These are phyloP conservation scores for Siniperca obscura DNA, from an alignment of 2,797 vertebrate species.

Conservation along the genomic window DNA sequence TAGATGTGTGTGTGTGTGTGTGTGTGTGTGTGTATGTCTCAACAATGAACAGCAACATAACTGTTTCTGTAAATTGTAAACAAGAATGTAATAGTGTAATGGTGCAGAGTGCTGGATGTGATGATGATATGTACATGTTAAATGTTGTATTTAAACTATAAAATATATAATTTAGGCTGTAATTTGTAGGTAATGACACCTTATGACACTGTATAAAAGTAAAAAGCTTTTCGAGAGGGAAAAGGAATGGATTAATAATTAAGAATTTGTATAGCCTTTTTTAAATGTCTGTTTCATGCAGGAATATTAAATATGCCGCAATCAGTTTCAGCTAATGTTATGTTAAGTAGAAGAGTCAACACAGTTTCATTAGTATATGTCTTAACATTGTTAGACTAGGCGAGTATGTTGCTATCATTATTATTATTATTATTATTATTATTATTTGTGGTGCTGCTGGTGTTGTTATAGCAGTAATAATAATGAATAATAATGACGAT, in stretches of 20 bases:
- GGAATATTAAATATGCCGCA: background rate
- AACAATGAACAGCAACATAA: background rate
- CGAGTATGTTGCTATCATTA: background rate
- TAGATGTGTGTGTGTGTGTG: too few relatives aligned
- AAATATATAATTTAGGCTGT: background rate
- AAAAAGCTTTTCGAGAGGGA: background rate
- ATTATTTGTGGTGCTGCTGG: background rate
- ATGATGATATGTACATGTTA: background rate
- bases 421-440: background rate
- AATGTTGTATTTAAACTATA: background rate
- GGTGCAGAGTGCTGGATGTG: background rate
- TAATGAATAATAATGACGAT: too few relatives aligned
- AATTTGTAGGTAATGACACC: background rate
- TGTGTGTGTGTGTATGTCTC: accelerated
- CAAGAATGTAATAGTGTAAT: background rate
- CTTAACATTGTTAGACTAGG: background rate
- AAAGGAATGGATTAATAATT: too few relatives aligned
- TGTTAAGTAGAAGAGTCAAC: background rate
- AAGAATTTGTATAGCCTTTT: too few relatives aligned
- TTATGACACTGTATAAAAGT: background rate
- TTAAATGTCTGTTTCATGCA: background rate
- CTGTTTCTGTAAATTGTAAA: background rate
- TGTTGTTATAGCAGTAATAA: background rate
- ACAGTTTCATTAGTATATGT: background rate
- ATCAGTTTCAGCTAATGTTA: background rate